These are phyloP conservation scores for Gymnosoma rotundatum DNA, from an alignment of 2,888 invertebrate genomes.

Conservation along the genomic window DNA sequence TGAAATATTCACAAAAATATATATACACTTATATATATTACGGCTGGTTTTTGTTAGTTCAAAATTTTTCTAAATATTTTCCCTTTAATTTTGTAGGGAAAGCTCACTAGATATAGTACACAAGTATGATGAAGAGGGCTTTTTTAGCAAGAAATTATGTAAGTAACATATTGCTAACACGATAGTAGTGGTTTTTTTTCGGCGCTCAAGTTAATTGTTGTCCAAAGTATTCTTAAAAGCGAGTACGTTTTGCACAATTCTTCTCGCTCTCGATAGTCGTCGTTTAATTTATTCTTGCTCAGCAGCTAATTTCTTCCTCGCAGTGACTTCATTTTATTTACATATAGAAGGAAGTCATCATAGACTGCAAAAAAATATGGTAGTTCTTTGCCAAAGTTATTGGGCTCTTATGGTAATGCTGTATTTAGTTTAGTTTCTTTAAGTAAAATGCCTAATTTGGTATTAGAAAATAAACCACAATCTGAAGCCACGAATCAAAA, in stretches of 20 bases:
- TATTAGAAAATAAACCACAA: constrained; percentile 10
- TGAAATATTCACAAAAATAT: neutral
- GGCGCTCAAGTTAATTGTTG: constrained; percentile 69
- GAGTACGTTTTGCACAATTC: constrained; percentile 67
- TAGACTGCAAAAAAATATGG: constrained; percentile 18
- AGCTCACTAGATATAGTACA: neutral
- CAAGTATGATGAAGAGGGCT: neutral
- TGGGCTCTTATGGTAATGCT: constrained; percentile 3
- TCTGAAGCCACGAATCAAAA: too few species aligned
- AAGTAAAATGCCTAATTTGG: constrained; percentile 15
- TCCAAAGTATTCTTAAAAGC: constrained; percentile 74
- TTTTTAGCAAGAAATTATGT: constrained; percentile 61
- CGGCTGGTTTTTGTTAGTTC: neutral
- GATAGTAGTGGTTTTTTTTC: constrained; percentile 50
- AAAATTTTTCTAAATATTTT: neutral
- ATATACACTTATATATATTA: neutral
- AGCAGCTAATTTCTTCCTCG: neutral
- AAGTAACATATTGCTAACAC: constrained; percentile 63
- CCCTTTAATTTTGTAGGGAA: neutral
- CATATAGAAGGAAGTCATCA: constrained; percentile 48
- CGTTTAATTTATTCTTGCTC: constrained; percentile 54
- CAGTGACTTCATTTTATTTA: constrained; percentile 40
- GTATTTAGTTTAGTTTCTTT: constrained; percentile 19
- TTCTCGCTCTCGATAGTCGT: constrained; percentile 61
- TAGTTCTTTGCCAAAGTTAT: neutral